A percentile compares a stretch with the other conserved stretches of the same genome.
These are phyloP conservation scores for Anarrhichthys ocellatus DNA, from an alignment of 2,113 vertebrate genomes.

Conservation along the genomic window DNA sequence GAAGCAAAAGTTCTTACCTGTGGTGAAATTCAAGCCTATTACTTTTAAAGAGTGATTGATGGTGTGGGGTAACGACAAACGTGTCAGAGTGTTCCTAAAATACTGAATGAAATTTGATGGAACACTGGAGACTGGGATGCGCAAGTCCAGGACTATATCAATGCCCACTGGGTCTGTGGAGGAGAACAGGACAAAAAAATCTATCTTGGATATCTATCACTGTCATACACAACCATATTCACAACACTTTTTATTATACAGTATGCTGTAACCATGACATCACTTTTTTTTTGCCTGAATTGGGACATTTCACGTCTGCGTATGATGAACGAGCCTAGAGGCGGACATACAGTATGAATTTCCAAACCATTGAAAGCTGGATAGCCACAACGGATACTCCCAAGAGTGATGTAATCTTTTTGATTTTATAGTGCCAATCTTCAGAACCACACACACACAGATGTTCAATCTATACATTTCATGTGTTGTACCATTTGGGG, in stretches of 20 bases:
- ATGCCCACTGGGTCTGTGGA: conserved; percentile 2
- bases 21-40: conserved; percentile 39
- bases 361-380: too few relatives aligned
- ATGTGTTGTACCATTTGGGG: not conserved
- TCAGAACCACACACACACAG: not conserved
- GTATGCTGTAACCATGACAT: too few relatives aligned
- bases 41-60: not conserved
- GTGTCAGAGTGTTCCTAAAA: not conserved
- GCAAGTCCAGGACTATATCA: conserved; percentile 24
- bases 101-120: not conserved
- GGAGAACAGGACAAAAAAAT: not conserved
- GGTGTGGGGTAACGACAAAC: accelerated
- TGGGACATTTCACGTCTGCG: not conserved
- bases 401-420: not conserved
- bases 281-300: not conserved
- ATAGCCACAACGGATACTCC: too few relatives aligned
- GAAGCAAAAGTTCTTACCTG: conserved; percentile 32
- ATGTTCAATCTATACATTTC: not conserved
- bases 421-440: not conserved
- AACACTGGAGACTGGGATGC: not conserved
- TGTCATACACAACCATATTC: too few relatives aligned
- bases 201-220: not conserved
- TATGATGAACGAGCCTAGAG: not conserved
- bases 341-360: not conserved
- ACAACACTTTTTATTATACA: too few relatives aligned